Evolutionary conservation across 1,140 invertebrate species (phyloP).

Genomic region (Drosophila neocordata): DNA sequence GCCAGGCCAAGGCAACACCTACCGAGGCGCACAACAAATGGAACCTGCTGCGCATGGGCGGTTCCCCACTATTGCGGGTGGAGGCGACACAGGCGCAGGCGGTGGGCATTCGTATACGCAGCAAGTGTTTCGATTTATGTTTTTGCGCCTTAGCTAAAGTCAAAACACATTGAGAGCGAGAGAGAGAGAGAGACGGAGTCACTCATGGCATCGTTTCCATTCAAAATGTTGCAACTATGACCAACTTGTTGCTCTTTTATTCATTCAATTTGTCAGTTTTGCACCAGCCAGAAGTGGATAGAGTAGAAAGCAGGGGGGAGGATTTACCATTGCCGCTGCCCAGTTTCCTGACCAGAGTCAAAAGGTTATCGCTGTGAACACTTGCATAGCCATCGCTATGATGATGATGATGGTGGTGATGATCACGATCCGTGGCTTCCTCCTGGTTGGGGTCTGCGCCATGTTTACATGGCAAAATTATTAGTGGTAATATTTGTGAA

Average conservation of each 20-base stretch:
- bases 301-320: background rate
- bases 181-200: conserved; percentile 34
- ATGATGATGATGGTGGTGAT: conserved; percentile 48
- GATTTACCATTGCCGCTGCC: conserved; percentile 18
- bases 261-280: conserved; percentile 83
- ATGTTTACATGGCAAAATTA: conserved; percentile 74
- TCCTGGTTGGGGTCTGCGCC: conserved; percentile 28
- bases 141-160: conserved; percentile 68
- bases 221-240: conserved; percentile 77
- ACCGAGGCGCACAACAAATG: conserved; percentile 54
- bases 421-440: conserved; percentile 23
- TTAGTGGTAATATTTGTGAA: conserved; percentile 82
- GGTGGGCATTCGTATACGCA: conserved; percentile 31
- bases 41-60: conserved; percentile 42
- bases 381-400: conserved; percentile 64
- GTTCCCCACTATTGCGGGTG: conserved; percentile 22
- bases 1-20: conserved; percentile 63
- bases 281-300: conserved; percentile 55
- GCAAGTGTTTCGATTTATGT: conserved; percentile 81
- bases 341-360: conserved; percentile 63
- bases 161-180: conserved; percentile 36
- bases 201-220: conserved; percentile 67
- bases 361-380: conserved; percentile 80
- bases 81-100: conserved; percentile 11
- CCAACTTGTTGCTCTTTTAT: conserved; percentile 83